Conservation (phyloP, 2,888 invertebrate species). For the Hyalella azteca region DNA sequence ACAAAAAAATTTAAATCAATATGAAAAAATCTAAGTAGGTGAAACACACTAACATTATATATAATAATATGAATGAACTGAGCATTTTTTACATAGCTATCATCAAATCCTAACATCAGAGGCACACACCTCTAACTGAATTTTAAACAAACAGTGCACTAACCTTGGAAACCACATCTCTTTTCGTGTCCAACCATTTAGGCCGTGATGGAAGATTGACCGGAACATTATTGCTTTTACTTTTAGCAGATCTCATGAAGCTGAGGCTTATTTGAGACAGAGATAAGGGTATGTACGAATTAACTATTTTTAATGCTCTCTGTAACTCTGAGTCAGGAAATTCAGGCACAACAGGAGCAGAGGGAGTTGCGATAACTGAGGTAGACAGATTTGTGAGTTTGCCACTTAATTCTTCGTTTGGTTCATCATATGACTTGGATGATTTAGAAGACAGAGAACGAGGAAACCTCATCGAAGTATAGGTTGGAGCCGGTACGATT, state of each 20-base stretch:
- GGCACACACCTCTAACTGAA: too few relatives aligned
- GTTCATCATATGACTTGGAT: neutral
- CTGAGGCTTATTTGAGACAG: constrained; percentile 48
- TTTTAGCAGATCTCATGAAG: constrained; percentile 40
- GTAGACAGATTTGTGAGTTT: neutral
- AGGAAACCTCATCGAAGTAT: constrained; percentile 1
- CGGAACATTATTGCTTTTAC: neutral
- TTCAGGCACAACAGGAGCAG: constrained; percentile 22
- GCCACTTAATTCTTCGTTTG: neutral
- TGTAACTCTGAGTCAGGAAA: constrained; percentile 41
- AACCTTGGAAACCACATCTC: constrained; percentile 48
- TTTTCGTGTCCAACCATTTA: constrained; percentile 51
- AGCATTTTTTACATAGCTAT: too few relatives aligned
- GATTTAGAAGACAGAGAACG: constrained; percentile 12
- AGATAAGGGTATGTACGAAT: constrained; percentile 49
- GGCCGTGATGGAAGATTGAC: constrained; percentile 39
- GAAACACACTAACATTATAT: too few relatives aligned
- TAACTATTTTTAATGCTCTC: constrained; percentile 45
- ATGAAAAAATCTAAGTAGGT: too few relatives aligned
- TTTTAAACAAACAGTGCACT: too few relatives aligned
- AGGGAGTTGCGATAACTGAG: neutral
- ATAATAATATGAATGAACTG: too few relatives aligned
- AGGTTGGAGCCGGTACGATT: neutral
- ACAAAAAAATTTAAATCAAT: too few relatives aligned
- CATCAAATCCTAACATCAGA: too few relatives aligned